phyloP scores from a whole-genome alignment of 1,140 invertebrate genomes.

The Apolygus lucorum region DNA sequence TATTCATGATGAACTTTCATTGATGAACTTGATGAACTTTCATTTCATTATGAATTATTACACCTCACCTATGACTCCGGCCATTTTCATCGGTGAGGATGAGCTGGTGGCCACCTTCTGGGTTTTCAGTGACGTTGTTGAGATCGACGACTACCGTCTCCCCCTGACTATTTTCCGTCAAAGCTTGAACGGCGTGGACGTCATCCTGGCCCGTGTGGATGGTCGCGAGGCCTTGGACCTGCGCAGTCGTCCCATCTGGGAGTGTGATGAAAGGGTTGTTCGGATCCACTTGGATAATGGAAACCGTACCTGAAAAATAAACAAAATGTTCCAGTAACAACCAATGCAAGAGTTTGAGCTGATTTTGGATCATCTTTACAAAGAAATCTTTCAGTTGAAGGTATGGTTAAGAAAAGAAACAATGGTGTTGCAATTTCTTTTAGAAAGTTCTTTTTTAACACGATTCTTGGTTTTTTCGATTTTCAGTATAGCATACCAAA shows the following conservation, averaged over 20 bases:
- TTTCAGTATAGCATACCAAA: no score
- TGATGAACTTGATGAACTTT: no score
- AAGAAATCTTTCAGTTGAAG: no score
- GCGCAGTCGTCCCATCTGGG: conserved; percentile 89
- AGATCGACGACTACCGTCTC: conserved; percentile 70
- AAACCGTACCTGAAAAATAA: no score
- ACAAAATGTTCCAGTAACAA: no score
- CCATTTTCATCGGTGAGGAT: conserved; percentile 89
- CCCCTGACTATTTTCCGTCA: conserved; percentile 53
- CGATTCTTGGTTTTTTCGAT: no score
- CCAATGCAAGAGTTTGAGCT: no score
- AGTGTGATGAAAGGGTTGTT: conserved; percentile 88
- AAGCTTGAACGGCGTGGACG: conserved; percentile 62
- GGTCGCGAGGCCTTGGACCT: conserved; percentile 59
- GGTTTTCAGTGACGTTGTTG: conserved; percentile 75
- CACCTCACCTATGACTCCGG: conserved; percentile 59
- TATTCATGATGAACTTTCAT: no score
- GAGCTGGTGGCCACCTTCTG: conserved; percentile 72
- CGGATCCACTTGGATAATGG: conserved; percentile 91
- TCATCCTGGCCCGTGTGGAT: background rate
- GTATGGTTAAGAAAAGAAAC: no score
- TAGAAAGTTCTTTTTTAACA: no score
- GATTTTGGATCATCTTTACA: no score
- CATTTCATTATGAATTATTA: background rate
- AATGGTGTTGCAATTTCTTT: no score